Conservation (phyloP, 1,140 invertebrate species). For the Drosophila varians region DNA sequence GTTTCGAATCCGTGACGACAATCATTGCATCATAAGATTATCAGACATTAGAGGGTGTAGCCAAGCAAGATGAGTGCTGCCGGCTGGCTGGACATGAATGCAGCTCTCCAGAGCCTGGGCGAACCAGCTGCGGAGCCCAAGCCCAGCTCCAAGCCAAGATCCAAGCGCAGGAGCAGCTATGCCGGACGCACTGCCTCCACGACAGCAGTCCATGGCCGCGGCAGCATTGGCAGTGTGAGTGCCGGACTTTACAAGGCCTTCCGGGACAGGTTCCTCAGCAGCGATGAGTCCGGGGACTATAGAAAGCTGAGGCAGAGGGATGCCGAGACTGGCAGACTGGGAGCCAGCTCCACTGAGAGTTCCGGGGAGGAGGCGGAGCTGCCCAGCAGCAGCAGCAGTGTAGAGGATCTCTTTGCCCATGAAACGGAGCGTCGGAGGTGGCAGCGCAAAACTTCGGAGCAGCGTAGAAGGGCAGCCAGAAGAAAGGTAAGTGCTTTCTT, state of each 20-base stretch:
- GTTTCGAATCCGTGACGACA: constrained; percentile 26
- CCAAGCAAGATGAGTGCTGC: constrained; percentile 61
- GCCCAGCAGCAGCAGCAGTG: constrained; percentile 59
- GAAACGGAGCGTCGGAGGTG: constrained; percentile 50
- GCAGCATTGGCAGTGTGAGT: constrained; percentile 59
- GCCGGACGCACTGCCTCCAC: constrained; percentile 35
- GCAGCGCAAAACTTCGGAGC: constrained; percentile 32
- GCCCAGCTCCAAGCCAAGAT: neutral
- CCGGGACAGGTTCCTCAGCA: constrained; percentile 57
- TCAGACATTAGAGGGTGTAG: constrained; percentile 37
- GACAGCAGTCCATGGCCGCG: constrained; percentile 49
- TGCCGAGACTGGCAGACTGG: constrained; percentile 34
- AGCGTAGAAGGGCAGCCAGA: constrained; percentile 8
- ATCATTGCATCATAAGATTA: constrained; percentile 64
- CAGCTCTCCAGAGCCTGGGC: constrained; percentile 29
- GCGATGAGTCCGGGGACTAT: constrained; percentile 42
- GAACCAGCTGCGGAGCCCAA: constrained; percentile 22
- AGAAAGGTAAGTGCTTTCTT: constrained; percentile 51
- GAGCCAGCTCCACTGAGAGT: constrained; percentile 30
- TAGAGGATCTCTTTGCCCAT: constrained; percentile 55
- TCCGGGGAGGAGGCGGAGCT: constrained; percentile 31
- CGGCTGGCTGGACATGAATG: constrained; percentile 61
- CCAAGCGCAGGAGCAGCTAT: constrained; percentile 33
- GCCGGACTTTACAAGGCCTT: constrained; percentile 59
- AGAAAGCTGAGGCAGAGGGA: constrained; percentile 53